Base-by-base conservation (phyloP, 2,113 vertebrate genomes). In the Sigmodon hispidus region DNA sequence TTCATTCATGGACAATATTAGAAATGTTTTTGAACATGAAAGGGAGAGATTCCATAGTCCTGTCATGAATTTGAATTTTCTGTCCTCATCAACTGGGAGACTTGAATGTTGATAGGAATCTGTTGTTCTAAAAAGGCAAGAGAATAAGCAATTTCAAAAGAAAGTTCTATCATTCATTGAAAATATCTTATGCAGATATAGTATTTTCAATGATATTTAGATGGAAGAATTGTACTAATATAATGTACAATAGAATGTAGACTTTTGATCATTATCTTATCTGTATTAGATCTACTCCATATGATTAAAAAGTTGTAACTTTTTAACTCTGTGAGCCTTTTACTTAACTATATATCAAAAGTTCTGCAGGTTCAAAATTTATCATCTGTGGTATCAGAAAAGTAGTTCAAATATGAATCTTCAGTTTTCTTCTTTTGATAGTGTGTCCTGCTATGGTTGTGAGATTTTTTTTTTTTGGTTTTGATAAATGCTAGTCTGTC, bases 381-480 rank as follows among this genome's bases (percentile, higher is more conserved):
- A 21, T 95, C 63, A 91, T 94, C 57, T 95, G 57, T 87, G 90
- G 36, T 43, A 19, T 93, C 85, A 85, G 80, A 93, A 85, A 97
- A 61, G 10, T 52, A 90, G 40, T 96, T 95, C 15, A 77, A 91
- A 67, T 70, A 83, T 48, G 59, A 86, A 80, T 93, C 24, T 90
- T 96, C 24, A 90, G 24, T 55, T 76, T 95, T 95, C 48, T 80
- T 94, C 48, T 96, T 97, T 95, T 96, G 88, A 88, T 55, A 72
- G 55, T 31, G 61, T 91, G n/a, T 89, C 91, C 86, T 90, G 31
- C 96, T 90, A 79, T 50, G 40, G 59, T 93, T 93, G 55, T 89
- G 84, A 95, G 84, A 87, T 86, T 94, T 93, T 95, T 91, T 72
- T 36, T 95, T 97, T 93, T 95, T 91, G 77, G 40, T 95, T 97